Conservation (phyloP, 2,797 vertebrate species). For the Tympanoctomys barrerae region DNA sequence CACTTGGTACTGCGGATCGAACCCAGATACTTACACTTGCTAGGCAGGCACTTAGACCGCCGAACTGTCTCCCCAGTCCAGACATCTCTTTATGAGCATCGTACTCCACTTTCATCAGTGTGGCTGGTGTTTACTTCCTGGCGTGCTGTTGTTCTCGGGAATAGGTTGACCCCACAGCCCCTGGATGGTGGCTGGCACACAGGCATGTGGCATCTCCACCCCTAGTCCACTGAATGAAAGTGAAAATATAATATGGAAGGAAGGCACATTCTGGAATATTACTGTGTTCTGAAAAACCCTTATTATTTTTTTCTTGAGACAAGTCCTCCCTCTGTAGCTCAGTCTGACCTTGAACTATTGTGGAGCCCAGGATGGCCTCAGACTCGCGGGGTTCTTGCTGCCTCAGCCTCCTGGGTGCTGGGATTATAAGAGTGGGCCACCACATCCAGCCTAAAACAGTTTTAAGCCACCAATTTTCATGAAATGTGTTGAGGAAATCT, state of each 20-base stretch:
- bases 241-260: background rate
- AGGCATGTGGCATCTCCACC: background rate
- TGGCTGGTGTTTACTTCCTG: background rate
- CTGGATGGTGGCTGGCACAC: background rate
- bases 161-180: background rate
- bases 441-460: background rate
- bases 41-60: too few relatives aligned
- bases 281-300: background rate
- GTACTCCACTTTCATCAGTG: background rate
- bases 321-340: background rate
- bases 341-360: background rate
- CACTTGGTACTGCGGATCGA: too few relatives aligned
- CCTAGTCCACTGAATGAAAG: background rate
- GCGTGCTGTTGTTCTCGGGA: background rate
- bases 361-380: background rate
- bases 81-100: too few relatives aligned
- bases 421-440: background rate
- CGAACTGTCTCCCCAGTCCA: too few relatives aligned
- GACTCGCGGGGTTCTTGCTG: background rate
- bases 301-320: background rate
- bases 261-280: background rate
- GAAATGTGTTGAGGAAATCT: background rate
- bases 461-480: background rate
- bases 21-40: too few relatives aligned
- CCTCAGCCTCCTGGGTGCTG: background rate